Conservation (phyloP, 2,113 vertebrate species). For the Setophaga petechia region DNA sequence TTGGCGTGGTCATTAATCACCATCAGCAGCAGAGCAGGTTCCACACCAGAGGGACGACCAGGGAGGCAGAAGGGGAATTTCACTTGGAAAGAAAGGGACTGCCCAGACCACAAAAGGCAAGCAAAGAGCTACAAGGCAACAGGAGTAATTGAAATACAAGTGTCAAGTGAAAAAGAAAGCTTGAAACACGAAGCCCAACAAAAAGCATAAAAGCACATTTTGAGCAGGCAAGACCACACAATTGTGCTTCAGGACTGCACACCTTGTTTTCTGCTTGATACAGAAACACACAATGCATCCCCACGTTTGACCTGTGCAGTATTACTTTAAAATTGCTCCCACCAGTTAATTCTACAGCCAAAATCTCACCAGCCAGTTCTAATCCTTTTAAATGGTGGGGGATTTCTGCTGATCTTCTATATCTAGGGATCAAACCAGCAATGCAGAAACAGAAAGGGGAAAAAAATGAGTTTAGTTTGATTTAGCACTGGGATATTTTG, state of each 20-base stretch:
- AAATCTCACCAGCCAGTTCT: slow-evolving; percentile 4
- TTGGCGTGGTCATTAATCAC: background rate
- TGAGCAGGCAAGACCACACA: background rate
- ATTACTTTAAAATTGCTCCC: background rate
- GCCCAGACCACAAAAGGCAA: background rate
- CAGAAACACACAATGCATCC: background rate
- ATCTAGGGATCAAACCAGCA: slow-evolving; percentile 39
- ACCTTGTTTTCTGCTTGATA: background rate
- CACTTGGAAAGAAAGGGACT: background rate
- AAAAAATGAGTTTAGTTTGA: background rate
- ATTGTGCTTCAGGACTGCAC: background rate
- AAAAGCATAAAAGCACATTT: background rate
- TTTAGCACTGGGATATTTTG: background rate
- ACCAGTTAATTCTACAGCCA: slow-evolving; percentile 5
- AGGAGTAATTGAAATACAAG: background rate
- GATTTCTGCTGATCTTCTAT: slow-evolving; percentile 51
- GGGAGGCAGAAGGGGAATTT: background rate
- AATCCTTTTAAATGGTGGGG: slow-evolving; percentile 52
- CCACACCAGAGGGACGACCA: background rate
- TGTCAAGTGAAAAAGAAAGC: background rate
- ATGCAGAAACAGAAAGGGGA: background rate
- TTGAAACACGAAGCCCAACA: rapidly evolving
- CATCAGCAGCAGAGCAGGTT: background rate
- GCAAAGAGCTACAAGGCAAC: background rate
- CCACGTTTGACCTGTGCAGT: background rate